Evolutionary conservation across 2,797 vertebrate species (phyloP).

Genomic region (Antennarius maculatus): DNA sequence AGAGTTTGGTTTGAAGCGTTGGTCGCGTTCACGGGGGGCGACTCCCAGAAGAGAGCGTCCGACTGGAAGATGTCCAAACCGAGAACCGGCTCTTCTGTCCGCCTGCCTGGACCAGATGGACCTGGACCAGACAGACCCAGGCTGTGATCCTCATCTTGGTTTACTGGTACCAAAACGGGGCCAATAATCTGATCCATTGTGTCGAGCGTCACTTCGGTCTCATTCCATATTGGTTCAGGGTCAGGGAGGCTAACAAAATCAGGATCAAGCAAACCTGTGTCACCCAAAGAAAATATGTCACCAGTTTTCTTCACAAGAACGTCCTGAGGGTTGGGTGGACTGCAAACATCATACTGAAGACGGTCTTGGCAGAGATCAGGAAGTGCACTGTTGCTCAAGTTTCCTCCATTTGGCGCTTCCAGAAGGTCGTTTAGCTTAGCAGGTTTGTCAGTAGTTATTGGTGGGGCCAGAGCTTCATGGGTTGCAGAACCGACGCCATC

Average conservation of each 20-base stretch:
- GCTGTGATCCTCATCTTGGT: slow-evolving; percentile 18
- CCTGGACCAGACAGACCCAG: slow-evolving; percentile 25
- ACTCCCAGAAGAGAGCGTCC: slow-evolving; percentile 35
- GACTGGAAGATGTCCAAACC: slow-evolving; percentile 65
- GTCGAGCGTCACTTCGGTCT: slow-evolving; percentile 6
- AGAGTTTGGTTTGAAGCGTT: slow-evolving; percentile 27
- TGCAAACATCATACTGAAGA: slow-evolving; percentile 33
- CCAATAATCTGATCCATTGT: slow-evolving; percentile 23
- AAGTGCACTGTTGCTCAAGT: slow-evolving; percentile 1
- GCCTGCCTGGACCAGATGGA: slow-evolving; percentile 1
- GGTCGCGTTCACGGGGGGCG: slow-evolving; percentile 16
- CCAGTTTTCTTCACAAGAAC: not conserved
- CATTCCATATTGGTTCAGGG: slow-evolving; percentile 3
- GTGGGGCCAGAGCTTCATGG: slow-evolving; percentile 9
- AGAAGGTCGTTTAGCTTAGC: slow-evolving; percentile 16
- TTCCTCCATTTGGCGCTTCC: not conserved
- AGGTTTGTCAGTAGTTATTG: slow-evolving; percentile 19
- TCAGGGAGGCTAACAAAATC: slow-evolving; percentile 21
- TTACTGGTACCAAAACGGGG: slow-evolving; percentile 13
- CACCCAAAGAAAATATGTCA: slow-evolving; percentile 23
- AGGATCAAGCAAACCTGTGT: slow-evolving; percentile 21
- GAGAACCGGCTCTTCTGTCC: slow-evolving; percentile 33
- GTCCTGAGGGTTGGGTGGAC: slow-evolving; percentile 27
- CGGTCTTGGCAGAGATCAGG: slow-evolving; percentile 29
- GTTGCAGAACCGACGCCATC: slow-evolving; percentile 16